Percentiles rank a stretch among this genome's conserved stretches.
These are phyloP conservation scores for Smithornis capensis DNA, from an alignment of 2,113 vertebrate species.

Conservation along the genomic window DNA sequence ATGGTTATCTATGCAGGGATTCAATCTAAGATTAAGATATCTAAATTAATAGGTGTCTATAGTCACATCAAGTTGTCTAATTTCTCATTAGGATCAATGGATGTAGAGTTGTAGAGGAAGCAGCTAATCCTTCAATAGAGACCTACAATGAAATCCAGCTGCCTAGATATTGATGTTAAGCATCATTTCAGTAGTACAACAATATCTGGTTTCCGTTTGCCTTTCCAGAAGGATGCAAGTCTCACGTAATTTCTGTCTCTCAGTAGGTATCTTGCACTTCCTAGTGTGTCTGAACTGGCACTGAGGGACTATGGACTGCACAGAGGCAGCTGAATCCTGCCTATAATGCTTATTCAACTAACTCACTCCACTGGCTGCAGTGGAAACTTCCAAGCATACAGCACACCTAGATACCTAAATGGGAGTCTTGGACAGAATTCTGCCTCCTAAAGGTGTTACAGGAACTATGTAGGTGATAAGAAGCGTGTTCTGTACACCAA, in stretches of 20 bases:
- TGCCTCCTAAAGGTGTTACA: background rate
- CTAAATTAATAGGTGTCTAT: background rate
- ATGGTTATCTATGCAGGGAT: background rate
- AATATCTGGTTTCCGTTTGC: background rate
- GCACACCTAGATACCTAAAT: background rate
- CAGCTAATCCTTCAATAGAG: background rate
- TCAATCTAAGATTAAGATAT: background rate
- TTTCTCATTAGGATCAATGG: background rate
- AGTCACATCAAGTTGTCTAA: background rate
- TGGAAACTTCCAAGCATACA: background rate
- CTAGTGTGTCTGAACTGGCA: background rate
- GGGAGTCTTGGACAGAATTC: background rate
- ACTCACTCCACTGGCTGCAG: background rate
- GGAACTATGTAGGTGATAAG: background rate
- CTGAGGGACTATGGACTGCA: background rate
- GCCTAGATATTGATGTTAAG: background rate
- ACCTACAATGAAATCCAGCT: background rate
- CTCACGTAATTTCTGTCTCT: background rate
- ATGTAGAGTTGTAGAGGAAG: background rate
- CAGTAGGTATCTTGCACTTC: background rate
- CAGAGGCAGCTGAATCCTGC: background rate
- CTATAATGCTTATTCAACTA: background rate
- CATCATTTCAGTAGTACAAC: background rate
- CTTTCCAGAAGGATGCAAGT: background rate
- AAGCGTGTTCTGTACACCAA: background rate